phyloP scores from a whole-genome alignment of 2,888 invertebrate species.

The Erynnis tages region DNA sequence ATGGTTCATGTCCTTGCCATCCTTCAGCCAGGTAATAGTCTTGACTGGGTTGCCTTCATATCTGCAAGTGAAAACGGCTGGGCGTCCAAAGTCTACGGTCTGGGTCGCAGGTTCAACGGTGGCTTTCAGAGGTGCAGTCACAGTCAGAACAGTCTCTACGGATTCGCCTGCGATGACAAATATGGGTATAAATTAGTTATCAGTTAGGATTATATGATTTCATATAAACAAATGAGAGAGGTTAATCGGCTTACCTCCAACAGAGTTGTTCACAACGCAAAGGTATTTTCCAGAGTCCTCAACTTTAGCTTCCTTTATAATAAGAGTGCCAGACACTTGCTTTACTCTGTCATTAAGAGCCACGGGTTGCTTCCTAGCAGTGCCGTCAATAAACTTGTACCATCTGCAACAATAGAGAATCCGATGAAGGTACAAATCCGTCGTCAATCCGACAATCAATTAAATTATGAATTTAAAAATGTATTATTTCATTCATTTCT shows the following conservation, averaged over 20 bases:
- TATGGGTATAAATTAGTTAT: neutral
- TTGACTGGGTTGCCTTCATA: slow-evolving; percentile 95
- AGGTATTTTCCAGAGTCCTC: slow-evolving; percentile 97
- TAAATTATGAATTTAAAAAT: too few relatives aligned
- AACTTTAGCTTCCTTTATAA: slow-evolving; percentile 94
- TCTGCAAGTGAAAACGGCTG: slow-evolving; percentile 95
- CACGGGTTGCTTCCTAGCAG: slow-evolving; percentile 93
- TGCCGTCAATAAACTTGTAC: slow-evolving; percentile 96
- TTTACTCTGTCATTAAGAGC: slow-evolving; percentile 93
- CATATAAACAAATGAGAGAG: neutral
- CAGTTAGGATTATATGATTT: too few relatives aligned
- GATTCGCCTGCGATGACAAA: slow-evolving; percentile 85
- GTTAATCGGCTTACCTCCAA: slow-evolving; percentile 82
- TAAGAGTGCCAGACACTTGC: slow-evolving; percentile 96
- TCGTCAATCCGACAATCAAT: neutral
- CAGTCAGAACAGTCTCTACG: slow-evolving; percentile 95
- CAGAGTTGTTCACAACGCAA: slow-evolving; percentile 96
- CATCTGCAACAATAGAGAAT: slow-evolving; percentile 88
- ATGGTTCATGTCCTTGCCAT: slow-evolving; percentile 92
- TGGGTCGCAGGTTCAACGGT: slow-evolving; percentile 94
- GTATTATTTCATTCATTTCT: too few relatives aligned
- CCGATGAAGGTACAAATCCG: slow-evolving; percentile 43
- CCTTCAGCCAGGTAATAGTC: slow-evolving; percentile 95
- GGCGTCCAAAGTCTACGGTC: slow-evolving; percentile 95
- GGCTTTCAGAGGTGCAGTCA: slow-evolving; percentile 94